A percentile compares a stretch with the other conserved stretches of the same genome.
Conservation (phyloP, 2,113 vertebrate species). For the Melanerpes formicivorus region DNA sequence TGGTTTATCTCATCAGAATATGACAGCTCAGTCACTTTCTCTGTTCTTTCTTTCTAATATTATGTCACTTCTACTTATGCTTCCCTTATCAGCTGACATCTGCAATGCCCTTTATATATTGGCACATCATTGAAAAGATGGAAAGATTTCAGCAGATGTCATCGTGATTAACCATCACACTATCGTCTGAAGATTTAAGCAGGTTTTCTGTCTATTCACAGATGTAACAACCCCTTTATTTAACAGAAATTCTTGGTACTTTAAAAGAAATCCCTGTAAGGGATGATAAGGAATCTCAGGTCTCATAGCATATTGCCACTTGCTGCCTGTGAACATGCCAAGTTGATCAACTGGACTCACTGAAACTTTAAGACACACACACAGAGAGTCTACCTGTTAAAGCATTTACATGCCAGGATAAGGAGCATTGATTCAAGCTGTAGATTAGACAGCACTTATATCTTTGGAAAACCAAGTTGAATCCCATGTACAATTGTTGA, state of each 20-base stretch:
- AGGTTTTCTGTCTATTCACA: background rate
- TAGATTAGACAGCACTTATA: background rate
- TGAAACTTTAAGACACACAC: background rate
- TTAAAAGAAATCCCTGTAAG: background rate
- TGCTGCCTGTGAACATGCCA: background rate
- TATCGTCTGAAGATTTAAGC: background rate
- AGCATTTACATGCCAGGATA: background rate
- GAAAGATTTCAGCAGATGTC: background rate
- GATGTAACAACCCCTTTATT: background rate
- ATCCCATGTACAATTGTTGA: background rate
- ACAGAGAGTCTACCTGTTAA: background rate
- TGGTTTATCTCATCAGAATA: background rate
- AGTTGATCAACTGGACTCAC: background rate
- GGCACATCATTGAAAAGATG: background rate
- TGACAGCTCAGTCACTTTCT: background rate
- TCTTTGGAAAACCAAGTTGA: background rate
- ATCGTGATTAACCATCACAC: constrained; percentile 5
- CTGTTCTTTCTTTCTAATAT: background rate
- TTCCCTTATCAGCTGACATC: background rate
- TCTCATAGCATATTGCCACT: background rate
- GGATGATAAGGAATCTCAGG: background rate
- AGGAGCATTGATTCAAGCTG: background rate
- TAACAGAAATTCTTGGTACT: background rate
- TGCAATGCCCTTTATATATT: background rate
- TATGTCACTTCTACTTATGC: background rate